Evolutionary conservation across 2,113 vertebrate species (phyloP).

Genomic region (Falcunculus frontatus): DNA sequence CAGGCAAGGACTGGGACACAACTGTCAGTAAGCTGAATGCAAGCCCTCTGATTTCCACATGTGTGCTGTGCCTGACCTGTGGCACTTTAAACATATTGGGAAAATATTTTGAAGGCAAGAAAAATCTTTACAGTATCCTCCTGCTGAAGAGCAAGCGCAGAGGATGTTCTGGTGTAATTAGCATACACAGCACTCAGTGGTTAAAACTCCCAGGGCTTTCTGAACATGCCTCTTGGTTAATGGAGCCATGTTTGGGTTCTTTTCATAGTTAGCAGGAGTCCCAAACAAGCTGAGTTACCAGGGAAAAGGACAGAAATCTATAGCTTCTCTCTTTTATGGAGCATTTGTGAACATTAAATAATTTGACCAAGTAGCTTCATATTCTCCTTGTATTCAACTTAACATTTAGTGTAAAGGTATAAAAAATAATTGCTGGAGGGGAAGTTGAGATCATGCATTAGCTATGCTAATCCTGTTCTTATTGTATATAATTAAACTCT

Average conservation of each 20-base stretch:
- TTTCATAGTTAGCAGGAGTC: neutral
- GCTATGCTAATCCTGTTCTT: conserved; percentile 28
- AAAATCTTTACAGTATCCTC: neutral
- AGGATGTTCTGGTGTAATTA: neutral
- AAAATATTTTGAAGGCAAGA: neutral
- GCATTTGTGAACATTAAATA: neutral
- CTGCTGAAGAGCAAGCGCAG: neutral
- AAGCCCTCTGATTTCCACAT: neutral
- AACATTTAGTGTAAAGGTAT: neutral
- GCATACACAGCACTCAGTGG: neutral
- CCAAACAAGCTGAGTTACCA: neutral
- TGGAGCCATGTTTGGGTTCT: neutral
- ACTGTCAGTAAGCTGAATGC: neutral
- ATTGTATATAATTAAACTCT: conserved; percentile 40
- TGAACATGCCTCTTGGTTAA: neutral
- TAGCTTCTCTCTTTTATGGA: neutral
- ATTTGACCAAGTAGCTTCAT: neutral
- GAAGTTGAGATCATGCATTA: conserved; percentile 30
- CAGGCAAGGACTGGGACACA: neutral
- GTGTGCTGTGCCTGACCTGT: neutral
- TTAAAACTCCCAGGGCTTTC: neutral
- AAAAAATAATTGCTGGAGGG: conserved; percentile 3
- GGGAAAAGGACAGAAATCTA: neutral
- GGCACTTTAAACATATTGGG: neutral
- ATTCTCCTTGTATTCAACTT: neutral